Percentiles rank a stretch among this genome's conserved stretches.
phyloP scores from a whole-genome alignment of 2,888 invertebrate species.

The Campopleginae sp. region DNA sequence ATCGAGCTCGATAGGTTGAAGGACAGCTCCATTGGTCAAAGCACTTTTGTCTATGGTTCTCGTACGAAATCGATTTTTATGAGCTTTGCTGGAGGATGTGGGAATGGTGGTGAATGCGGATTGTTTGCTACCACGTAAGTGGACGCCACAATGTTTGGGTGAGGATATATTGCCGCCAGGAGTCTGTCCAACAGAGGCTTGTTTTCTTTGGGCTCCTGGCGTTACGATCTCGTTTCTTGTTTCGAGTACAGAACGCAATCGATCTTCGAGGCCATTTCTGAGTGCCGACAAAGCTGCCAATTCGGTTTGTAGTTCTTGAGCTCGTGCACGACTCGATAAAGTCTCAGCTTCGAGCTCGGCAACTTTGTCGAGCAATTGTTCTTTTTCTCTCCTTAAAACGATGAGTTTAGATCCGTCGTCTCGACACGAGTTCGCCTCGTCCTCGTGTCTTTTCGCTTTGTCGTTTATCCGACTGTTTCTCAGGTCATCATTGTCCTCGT shows the following conservation, averaged over 20 bases:
- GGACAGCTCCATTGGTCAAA: constrained; percentile 74
- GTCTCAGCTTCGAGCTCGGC: constrained; percentile 92
- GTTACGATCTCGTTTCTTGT: constrained; percentile 72
- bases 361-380: constrained; percentile 90
- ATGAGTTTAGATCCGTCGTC: constrained; percentile 86
- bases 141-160: constrained; percentile 73
- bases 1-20: constrained; percentile 73
- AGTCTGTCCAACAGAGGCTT: constrained; percentile 72
- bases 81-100: constrained; percentile 73
- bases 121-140: constrained; percentile 77
- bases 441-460: constrained; percentile 63
- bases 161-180: constrained; percentile 70
- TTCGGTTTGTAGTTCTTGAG: constrained; percentile 88
- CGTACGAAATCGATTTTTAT: constrained; percentile 82
- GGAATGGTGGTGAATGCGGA: constrained; percentile 77
- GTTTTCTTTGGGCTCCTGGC: constrained; percentile 78
- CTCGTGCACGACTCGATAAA: constrained; percentile 88
- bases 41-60: constrained; percentile 83
- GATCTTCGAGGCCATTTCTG: constrained; percentile 81
- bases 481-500: constrained; percentile 69
- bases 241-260: constrained; percentile 79
- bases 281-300: constrained; percentile 86
- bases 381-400: constrained; percentile 89
- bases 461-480: constrained; percentile 38
- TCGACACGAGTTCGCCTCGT: constrained; percentile 70